These are phyloP conservation scores for Agonopterix alstromeriana DNA, from an alignment of 2,888 invertebrate genomes.

Conservation along the genomic window DNA sequence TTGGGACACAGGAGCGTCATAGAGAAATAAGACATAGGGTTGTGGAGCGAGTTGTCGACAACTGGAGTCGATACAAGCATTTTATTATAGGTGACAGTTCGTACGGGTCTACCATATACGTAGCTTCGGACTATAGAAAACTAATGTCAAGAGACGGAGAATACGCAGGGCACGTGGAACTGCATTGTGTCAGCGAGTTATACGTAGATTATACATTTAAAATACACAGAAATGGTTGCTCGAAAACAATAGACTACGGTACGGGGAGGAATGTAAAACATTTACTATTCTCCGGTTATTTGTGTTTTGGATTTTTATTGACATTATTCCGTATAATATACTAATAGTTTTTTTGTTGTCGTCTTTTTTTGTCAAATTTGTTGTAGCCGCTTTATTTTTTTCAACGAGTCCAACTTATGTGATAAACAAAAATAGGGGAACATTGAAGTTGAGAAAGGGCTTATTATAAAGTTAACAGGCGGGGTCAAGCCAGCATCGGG, in stretches of 20 bases:
- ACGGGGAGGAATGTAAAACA: conserved; percentile 45
- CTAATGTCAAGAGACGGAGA: conserved; percentile 58
- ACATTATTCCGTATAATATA: not conserved
- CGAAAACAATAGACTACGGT: conserved; percentile 55
- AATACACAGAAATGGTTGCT: conserved; percentile 45
- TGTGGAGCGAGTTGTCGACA: conserved; percentile 47
- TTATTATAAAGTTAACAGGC: conserved; percentile 1
- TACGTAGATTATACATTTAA: conserved; percentile 51
- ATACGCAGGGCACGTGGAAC: conserved; percentile 61
- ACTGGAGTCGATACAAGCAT: conserved; percentile 58
- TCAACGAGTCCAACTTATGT: not conserved
- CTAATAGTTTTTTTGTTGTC: no score
- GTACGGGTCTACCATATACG: conserved; percentile 37
- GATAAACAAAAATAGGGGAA: not conserved
- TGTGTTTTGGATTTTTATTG: conserved; percentile 38
- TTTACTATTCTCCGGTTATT: conserved; percentile 55
- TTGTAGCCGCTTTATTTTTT: not conserved
- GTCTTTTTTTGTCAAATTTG: not conserved
- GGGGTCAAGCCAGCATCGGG: not conserved
- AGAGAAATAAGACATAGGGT: conserved; percentile 48
- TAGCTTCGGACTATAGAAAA: conserved; percentile 37
- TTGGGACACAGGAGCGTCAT: conserved; percentile 53
- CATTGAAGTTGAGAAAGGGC: not conserved
- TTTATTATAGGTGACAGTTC: conserved; percentile 62
- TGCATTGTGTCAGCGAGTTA: conserved; percentile 54